Conservation (phyloP, 1,140 invertebrate species). For the Arion vulgaris region DNA sequence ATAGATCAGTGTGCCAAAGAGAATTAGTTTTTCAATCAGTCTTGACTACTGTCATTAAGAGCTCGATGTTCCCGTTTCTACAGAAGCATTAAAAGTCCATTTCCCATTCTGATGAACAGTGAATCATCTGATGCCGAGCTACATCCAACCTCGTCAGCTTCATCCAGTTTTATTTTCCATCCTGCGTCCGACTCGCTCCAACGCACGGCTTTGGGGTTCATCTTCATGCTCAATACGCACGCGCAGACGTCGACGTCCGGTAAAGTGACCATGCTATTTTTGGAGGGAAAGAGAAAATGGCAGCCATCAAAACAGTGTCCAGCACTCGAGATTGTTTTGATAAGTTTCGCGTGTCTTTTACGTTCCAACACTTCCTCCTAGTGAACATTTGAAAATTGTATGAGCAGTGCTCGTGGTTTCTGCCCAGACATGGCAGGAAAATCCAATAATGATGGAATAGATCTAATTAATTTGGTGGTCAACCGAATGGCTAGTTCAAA, state of each 20-base stretch:
- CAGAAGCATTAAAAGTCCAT: constrained; percentile 1
- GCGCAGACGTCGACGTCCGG: constrained; percentile 17
- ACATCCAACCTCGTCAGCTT: neutral
- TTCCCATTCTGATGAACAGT: neutral
- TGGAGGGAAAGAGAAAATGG: constrained; percentile 4
- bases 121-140: neutral
- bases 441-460: constrained; percentile 5
- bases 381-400: constrained; percentile 15
- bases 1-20: neutral
- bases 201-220: neutral
- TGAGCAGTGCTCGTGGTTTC: neutral
- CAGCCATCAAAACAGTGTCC: neutral
- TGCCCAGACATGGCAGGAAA: neutral
- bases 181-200: neutral
- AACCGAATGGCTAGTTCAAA: constrained; percentile 12
- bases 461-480: neutral
- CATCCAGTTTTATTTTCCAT: neutral
- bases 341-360: neutral
- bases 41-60: neutral
- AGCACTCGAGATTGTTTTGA: constrained; percentile 9
- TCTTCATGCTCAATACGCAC: constrained; percentile 1
- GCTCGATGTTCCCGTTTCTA: neutral
- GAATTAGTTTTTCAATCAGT: neutral
- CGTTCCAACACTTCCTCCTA: neutral
- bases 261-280: constrained; percentile 9